A percentile compares a stretch with the other conserved stretches of the same genome.
Evolutionary conservation across 2,113 vertebrate species (phyloP).

Genomic region (Cyanistes caeruleus): DNA sequence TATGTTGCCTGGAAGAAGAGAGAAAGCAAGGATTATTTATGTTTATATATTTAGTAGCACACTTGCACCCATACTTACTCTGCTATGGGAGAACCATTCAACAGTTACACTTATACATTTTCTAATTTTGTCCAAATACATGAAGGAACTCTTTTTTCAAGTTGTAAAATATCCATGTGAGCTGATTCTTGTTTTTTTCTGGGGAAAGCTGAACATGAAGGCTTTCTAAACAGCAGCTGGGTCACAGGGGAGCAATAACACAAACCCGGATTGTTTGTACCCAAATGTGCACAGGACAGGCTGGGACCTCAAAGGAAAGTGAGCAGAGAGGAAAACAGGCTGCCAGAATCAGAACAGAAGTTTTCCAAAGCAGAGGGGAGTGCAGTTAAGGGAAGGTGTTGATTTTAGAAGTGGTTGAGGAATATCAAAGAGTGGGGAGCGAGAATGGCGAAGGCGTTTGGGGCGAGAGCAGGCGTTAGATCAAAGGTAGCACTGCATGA

Average conservation of each 20-base stretch:
- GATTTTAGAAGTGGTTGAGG: too few relatives aligned
- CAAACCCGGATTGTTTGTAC: not conserved
- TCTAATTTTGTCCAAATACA: not conserved
- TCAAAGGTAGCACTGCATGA: too few relatives aligned
- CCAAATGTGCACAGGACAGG: not conserved
- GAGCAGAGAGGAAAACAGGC: not conserved
- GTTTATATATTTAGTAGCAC: not conserved
- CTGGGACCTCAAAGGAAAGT: not conserved
- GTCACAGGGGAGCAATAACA: not conserved
- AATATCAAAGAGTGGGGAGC: too few relatives aligned
- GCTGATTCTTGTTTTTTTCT: not conserved
- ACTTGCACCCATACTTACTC: not conserved
- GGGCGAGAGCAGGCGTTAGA: too few relatives aligned
- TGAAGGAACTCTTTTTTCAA: not conserved
- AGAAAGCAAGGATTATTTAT: conserved; percentile 20
- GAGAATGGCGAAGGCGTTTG: too few relatives aligned
- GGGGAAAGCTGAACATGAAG: not conserved
- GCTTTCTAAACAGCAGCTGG: not conserved
- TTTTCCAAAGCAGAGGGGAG: not conserved
- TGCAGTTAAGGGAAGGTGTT: not conserved
- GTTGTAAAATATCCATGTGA: not conserved
- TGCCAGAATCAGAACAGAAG: not conserved
- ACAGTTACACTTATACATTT: not conserved
- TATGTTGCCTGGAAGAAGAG: not conserved
- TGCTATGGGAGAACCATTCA: not conserved